Evolutionary conservation across 2,797 vertebrate genomes (phyloP).

Genomic region (Epinephelus coioides): DNA sequence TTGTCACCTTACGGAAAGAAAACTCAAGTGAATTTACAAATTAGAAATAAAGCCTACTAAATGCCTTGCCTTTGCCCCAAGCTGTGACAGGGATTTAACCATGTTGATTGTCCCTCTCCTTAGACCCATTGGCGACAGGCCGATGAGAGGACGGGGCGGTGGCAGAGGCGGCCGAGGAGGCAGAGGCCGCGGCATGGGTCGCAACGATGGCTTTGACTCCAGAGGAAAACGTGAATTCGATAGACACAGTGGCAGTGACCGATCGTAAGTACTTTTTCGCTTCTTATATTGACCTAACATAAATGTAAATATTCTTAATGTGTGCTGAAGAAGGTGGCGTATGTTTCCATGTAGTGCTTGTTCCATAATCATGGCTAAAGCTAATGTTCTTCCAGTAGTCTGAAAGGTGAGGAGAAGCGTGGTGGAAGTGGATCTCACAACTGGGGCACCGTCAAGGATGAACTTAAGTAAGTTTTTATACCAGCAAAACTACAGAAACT

Average conservation of each 20-base stretch:
- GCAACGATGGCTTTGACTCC: conserved; percentile 96
- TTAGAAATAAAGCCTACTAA: too few species aligned
- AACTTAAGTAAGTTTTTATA: conserved; percentile 91
- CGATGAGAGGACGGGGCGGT: conserved; percentile 90
- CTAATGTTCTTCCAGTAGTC: conserved; percentile 93
- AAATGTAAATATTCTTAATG: background rate
- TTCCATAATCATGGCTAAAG: conserved; percentile 72
- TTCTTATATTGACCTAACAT: conserved; percentile 10
- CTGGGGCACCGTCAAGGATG: conserved; percentile 99
- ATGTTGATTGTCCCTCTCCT: background rate
- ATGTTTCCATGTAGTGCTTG: background rate
- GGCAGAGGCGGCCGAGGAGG: conserved; percentile 84
- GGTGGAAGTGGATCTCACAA: conserved; percentile 98
- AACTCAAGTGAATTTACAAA: too few species aligned
- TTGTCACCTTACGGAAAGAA: background rate
- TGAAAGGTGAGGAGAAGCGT: conserved; percentile 97
- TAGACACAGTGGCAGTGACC: conserved; percentile 97
- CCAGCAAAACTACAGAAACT: background rate
- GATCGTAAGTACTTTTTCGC: conserved; percentile 89
- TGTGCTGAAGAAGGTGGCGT: background rate
- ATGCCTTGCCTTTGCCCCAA: too few species aligned
- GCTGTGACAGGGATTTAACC: background rate
- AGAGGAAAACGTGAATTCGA: conserved; percentile 99
- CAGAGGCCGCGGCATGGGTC: conserved; percentile 94
- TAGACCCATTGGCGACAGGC: conserved; percentile 83